Conservation (phyloP, 2,797 vertebrate species). For the Salmo trutta region DNA sequence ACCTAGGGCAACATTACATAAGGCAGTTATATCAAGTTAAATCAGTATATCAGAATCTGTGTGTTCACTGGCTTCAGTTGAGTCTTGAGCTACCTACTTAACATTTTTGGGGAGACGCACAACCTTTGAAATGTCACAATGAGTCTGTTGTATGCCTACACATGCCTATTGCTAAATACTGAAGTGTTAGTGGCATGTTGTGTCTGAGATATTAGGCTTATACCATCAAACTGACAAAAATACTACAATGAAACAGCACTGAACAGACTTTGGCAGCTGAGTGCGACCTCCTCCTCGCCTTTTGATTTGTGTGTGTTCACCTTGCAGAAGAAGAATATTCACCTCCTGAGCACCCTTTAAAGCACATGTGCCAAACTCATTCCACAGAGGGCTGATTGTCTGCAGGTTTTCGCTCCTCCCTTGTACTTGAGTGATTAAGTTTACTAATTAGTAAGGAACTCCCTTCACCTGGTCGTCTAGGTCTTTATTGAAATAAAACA, state of each 20-base stretch:
- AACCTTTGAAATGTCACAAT: background rate
- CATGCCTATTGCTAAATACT: background rate
- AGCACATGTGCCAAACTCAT: constrained; percentile 17
- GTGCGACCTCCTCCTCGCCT: background rate
- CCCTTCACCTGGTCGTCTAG: no score
- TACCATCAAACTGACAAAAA: constrained; percentile 25
- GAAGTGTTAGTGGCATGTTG: background rate
- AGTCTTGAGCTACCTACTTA: background rate
- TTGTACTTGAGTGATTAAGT: no score
- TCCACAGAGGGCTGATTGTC: no score
- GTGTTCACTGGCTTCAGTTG: background rate
- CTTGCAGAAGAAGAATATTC: constrained; percentile 16
- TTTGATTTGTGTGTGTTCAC: constrained; percentile 13
- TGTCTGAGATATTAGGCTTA: background rate
- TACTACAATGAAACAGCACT: constrained; percentile 20
- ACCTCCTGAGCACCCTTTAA: constrained; percentile 30
- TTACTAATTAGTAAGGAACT: no score
- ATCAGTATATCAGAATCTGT: background rate
- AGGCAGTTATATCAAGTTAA: background rate
- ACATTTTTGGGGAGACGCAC: background rate
- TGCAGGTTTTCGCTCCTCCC: no score
- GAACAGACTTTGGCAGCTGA: constrained; percentile 51
- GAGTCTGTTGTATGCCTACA: background rate
- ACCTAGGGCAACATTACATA: background rate
- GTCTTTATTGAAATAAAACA: no score